Conservation (phyloP, 1,140 invertebrate genomes). For the Drosophila miranda region DNA sequence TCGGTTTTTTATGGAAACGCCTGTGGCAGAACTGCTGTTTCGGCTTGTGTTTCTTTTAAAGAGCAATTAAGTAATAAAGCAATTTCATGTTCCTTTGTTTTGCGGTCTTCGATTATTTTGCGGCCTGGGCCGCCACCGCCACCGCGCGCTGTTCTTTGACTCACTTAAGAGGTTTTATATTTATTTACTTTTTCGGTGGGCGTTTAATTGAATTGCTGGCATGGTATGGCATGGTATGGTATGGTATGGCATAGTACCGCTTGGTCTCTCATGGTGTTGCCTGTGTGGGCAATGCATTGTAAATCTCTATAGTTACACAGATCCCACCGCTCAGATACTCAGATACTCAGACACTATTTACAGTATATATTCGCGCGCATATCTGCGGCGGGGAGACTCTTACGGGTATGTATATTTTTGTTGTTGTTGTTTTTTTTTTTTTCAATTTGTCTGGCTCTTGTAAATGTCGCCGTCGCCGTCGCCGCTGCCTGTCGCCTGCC, state of each 20-base stretch:
- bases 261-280: slow-evolving; percentile 19
- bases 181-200: slow-evolving; percentile 58
- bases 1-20: slow-evolving; percentile 23
- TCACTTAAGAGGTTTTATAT: slow-evolving; percentile 65
- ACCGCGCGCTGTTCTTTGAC: slow-evolving; percentile 34
- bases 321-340: slow-evolving; percentile 58
- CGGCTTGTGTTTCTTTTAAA: slow-evolving; percentile 67
- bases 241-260: too few relatives aligned
- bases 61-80: slow-evolving; percentile 80
- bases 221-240: not conserved
- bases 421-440: not conserved
- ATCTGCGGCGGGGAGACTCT: too few relatives aligned
- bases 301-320: slow-evolving; percentile 63
- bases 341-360: slow-evolving; percentile 35
- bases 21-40: slow-evolving; percentile 31
- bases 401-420: slow-evolving; percentile 16
- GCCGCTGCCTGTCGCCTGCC: slow-evolving; percentile 42
- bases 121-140: slow-evolving; percentile 23
- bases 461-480: slow-evolving; percentile 70
- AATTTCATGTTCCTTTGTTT: slow-evolving; percentile 80
- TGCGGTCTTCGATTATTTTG: slow-evolving; percentile 66
- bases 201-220: slow-evolving; percentile 79
- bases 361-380: slow-evolving; percentile 36
- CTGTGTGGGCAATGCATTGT: slow-evolving; percentile 73
- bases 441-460: slow-evolving; percentile 73